Evolutionary conservation across 92 coral and sea anemone species (phyloP), one percentile per base, ranked within the genome.

Genomic region (Diadumene lineata): DNA sequence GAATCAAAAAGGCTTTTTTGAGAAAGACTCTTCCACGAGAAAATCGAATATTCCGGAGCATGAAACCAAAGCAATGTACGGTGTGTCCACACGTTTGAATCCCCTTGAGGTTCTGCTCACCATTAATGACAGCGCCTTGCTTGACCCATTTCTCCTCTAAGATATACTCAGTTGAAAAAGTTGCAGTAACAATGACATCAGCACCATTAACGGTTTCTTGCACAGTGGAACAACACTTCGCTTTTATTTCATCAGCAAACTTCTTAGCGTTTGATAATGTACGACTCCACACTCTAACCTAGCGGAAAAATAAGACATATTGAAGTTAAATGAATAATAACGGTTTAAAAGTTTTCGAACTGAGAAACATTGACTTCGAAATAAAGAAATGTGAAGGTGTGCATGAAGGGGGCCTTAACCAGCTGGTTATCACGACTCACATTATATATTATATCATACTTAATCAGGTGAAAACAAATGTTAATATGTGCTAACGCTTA

Each of bases 251-350:
- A 29, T 73, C 78, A 10, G 97, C 98, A 84, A 91, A 89, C 81
- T 84, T 91, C 60, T 88, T 80, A 18, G 97, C 92, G 83, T 94
- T 88, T 31, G 87, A 89, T 66, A 56, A 43, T 1, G 97, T 94
- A 71, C 98, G 77, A 64, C 97, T 94, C 98, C 98, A 94, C 43
- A 94, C 94, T 64, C 97, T 83, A 8, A 90, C 79, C 98, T 94
- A 60, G 34, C 33, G 33, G 22, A 53, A 23, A 38, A 38, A 13
- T 4, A 38, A 38, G 7, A n/a, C n/a, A n/a, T n/a, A n/a, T n/a
- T n/a, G n/a, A n/a, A n/a, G n/a, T n/a, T 13, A 38, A 38, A 38
- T 38, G 48, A 38, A 38, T 38, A 38, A 4, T 4, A 38, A 4
- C 13, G 6, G 6, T 6, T 38, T 38, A 4, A 38, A 38, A 38